phyloP scores from a whole-genome alignment of 2,888 invertebrate genomes.

The Lypha dubia region DNA sequence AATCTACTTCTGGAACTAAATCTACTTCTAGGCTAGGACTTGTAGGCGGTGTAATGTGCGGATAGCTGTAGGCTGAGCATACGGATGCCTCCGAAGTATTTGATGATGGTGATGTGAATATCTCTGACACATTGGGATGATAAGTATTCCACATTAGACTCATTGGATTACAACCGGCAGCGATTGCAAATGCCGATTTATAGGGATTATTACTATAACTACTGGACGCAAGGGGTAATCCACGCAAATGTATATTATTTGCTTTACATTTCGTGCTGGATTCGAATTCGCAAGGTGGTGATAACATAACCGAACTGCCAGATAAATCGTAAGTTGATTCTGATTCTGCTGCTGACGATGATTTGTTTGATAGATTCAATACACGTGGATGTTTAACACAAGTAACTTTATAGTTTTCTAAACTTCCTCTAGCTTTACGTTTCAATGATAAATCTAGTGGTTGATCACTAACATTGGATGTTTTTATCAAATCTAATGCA shows the following conservation, averaged over 20 bases:
- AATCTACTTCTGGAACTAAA: conserved; percentile 79
- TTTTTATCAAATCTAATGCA: conserved; percentile 77
- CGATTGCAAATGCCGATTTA: conserved; percentile 78
- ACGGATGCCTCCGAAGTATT: conserved; percentile 74
- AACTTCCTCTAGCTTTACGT: conserved; percentile 76
- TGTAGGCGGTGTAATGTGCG: conserved; percentile 81
- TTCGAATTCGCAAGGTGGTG: conserved; percentile 76
- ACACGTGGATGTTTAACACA: conserved; percentile 79
- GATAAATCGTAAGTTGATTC: conserved; percentile 48
- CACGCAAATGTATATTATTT: conserved; percentile 80
- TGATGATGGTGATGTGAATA: conserved; percentile 77
- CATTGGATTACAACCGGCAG: conserved; percentile 80
- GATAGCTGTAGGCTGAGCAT: conserved; percentile 70
- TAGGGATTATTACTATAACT: conserved; percentile 79
- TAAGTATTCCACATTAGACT: conserved; percentile 79
- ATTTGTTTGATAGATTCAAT: conserved; percentile 78
- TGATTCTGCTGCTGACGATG: conserved; percentile 9
- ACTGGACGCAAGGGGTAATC: conserved; percentile 76
- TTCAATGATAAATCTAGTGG: conserved; percentile 82
- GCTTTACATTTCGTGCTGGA: conserved; percentile 74
- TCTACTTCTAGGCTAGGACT: conserved; percentile 79
- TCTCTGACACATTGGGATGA: conserved; percentile 73
- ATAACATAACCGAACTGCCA: conserved; percentile 76
- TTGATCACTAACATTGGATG: conserved; percentile 73
- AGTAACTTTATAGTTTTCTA: conserved; percentile 76